Conservation (phyloP, 2,113 vertebrate species). For the Rhynchopsitta pachyrhyncha region DNA sequence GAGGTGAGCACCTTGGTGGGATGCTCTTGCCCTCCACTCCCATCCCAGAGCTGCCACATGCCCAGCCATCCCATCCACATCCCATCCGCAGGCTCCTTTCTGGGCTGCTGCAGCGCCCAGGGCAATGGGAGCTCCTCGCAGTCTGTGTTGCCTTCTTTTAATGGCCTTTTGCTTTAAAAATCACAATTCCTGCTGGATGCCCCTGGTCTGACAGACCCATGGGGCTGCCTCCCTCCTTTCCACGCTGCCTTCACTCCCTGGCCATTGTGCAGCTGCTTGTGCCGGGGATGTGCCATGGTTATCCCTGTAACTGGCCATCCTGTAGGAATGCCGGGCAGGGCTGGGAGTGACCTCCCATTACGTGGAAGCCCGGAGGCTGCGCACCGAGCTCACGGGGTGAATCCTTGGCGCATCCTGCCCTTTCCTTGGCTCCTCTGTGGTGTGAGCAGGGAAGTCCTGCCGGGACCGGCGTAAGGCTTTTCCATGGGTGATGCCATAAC, state of each 20-base stretch:
- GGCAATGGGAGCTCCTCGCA: too few relatives aligned
- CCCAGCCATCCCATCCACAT: background rate
- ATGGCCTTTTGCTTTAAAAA: background rate
- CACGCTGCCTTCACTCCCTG: accelerated
- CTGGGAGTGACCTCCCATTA: background rate
- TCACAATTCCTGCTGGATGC: background rate
- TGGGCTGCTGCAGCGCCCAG: background rate
- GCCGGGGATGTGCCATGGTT: background rate
- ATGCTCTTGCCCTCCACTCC: background rate
- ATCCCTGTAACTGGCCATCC: background rate
- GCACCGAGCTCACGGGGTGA: accelerated
- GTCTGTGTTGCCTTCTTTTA: background rate
- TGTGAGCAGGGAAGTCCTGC: background rate
- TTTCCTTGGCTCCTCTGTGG: background rate
- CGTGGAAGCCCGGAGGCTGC: accelerated
- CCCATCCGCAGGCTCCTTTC: background rate
- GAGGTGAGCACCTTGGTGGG: background rate
- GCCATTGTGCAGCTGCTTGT: background rate
- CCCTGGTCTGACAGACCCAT: too few relatives aligned
- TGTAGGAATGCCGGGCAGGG: background rate
- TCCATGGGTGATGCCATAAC: background rate
- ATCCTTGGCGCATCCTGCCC: background rate
- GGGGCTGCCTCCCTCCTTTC: background rate
- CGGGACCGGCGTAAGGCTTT: accelerated
- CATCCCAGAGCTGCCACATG: accelerated